Evolutionary conservation across 1,140 invertebrate genomes (phyloP).

Genomic region (Calosoma granatense): DNA sequence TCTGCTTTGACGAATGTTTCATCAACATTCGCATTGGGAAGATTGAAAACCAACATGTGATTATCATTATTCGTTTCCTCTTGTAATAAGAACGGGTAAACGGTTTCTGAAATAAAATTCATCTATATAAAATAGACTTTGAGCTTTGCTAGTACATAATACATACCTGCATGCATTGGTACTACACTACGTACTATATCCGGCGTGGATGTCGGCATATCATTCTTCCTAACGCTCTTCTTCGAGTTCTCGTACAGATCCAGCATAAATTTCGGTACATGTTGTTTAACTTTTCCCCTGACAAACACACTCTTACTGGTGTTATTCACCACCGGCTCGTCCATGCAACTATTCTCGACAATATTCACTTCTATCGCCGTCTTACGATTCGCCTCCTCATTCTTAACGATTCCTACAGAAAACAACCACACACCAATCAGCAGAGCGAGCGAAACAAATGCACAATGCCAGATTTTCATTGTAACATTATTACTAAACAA

Average conservation of each 20-base stretch:
- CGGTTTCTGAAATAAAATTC: background rate
- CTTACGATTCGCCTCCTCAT: background rate
- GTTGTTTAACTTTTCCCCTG: slow-evolving; percentile 19
- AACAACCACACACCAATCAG: background rate
- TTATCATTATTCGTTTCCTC: slow-evolving; percentile 17
- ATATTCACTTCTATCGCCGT: background rate
- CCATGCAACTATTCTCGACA: background rate
- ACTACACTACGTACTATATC: slow-evolving; percentile 30
- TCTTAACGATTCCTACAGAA: background rate
- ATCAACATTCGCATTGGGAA: slow-evolving; percentile 23
- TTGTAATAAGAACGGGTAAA: background rate
- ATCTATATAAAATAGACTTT: background rate
- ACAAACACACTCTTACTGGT: background rate
- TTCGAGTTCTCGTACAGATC: slow-evolving; percentile 32
- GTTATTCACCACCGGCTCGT: background rate
- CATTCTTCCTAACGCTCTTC: slow-evolving; percentile 1
- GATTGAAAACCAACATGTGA: slow-evolving; percentile 28
- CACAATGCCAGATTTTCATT: background rate
- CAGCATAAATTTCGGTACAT: slow-evolving; percentile 31
- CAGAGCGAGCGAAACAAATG: background rate
- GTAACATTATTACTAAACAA: background rate
- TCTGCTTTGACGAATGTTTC: slow-evolving; percentile 28
- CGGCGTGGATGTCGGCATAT: slow-evolving; percentile 15
- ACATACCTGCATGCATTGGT: slow-evolving; percentile 26
- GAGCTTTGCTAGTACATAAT: slow-evolving; percentile 1